Conservation (phyloP, 2,113 vertebrate species). For the Prunella himalayana region DNA sequence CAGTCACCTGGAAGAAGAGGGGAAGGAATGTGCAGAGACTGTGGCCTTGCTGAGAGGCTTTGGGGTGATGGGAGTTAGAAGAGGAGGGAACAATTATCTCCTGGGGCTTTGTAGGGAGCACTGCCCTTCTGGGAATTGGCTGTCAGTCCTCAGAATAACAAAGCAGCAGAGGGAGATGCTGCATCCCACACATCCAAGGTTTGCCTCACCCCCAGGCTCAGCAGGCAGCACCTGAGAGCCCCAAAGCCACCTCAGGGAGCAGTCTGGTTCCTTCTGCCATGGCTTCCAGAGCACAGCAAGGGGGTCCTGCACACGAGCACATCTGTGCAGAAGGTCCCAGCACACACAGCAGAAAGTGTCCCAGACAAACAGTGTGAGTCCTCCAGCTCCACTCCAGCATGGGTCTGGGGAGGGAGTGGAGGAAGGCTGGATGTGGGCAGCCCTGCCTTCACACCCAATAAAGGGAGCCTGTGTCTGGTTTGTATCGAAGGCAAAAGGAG, state of each 20-base stretch:
- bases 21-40: background rate
- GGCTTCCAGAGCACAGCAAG: background rate
- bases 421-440: background rate
- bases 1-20: slow-evolving; percentile 27
- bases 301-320: background rate
- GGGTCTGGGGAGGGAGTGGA: background rate
- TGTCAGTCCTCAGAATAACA: background rate
- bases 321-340: background rate
- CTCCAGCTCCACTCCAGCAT: background rate
- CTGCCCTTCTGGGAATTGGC: background rate
- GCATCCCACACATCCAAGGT: background rate
- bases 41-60: background rate
- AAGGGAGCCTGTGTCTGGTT: slow-evolving; percentile 10
- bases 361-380: background rate
- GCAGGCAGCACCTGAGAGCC: background rate
- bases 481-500: background rate
- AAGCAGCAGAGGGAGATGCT: background rate
- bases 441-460: slow-evolving; percentile 46
- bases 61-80: background rate
- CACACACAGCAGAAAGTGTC: background rate
- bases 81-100: background rate
- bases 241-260: fast-evolving
- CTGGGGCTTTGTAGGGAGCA: background rate
- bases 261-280: background rate
- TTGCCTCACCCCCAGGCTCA: background rate